phyloP scores from a whole-genome alignment of 2,888 invertebrate genomes.

The Dolichopus griseipennis region DNA sequence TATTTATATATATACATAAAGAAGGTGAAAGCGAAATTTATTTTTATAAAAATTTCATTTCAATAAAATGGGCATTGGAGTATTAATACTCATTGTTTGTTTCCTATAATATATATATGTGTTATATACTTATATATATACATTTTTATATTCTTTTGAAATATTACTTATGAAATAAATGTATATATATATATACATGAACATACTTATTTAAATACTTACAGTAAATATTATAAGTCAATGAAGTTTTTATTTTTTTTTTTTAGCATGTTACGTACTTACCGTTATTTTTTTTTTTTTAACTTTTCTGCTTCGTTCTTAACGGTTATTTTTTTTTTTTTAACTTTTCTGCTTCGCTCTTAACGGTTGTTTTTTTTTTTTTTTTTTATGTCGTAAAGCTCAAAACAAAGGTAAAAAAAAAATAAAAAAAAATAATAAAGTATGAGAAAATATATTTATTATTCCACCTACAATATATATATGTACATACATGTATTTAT shows the following conservation, averaged over 20 bases:
- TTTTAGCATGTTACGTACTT: background rate
- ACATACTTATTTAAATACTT: background rate
- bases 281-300: background rate
- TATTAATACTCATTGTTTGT: background rate
- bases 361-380: background rate
- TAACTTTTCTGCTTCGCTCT: background rate
- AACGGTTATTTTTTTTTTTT: background rate
- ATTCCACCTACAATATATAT: background rate
- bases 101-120: no score
- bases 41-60: background rate
- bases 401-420: background rate
- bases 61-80: background rate
- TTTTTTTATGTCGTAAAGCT: background rate
- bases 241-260: no score
- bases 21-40: slow-evolving; percentile 6
- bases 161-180: background rate
- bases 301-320: background rate
- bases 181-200: background rate
- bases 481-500: no score
- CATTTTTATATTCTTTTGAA: background rate
- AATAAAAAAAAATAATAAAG: background rate
- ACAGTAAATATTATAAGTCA: background rate
- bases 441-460: background rate
- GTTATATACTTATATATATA: no score
- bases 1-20: no score